A percentile compares a stretch with the other conserved stretches of the same genome.
phyloP scores from a whole-genome alignment of 2,888 invertebrate genomes.

The Clepsis dumicolana region DNA sequence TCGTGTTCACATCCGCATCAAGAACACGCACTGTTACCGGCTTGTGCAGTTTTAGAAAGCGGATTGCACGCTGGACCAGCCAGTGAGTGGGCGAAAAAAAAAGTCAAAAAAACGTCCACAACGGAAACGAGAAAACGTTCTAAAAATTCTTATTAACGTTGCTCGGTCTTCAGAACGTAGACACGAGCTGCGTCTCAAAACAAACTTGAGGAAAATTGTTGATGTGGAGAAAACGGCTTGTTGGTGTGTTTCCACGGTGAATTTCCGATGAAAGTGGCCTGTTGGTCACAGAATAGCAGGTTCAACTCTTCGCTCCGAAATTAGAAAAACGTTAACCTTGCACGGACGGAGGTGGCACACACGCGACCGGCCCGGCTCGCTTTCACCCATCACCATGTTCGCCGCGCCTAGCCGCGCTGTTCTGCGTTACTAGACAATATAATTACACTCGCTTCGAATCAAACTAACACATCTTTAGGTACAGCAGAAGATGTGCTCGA shows the following conservation, averaged over 20 bases:
- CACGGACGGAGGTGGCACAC: constrained; percentile 71
- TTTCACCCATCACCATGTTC: constrained; percentile 77
- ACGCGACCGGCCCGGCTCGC: constrained; percentile 71
- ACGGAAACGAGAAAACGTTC: constrained; percentile 51
- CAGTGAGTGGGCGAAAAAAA: constrained; percentile 66
- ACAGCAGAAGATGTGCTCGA: constrained; percentile 4
- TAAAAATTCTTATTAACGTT: constrained; percentile 50
- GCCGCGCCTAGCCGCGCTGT: constrained; percentile 59
- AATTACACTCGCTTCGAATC: constrained; percentile 53
- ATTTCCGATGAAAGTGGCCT: constrained; percentile 77
- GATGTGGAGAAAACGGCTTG: constrained; percentile 60
- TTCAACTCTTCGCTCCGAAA: constrained; percentile 74
- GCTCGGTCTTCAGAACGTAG: constrained; percentile 38
- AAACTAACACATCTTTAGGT: constrained; percentile 18
- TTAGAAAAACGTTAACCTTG: constrained; percentile 82
- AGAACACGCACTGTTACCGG: constrained; percentile 68
- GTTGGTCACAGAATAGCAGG: constrained; percentile 66
- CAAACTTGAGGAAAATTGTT: constrained; percentile 55
- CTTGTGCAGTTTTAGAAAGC: constrained; percentile 78
- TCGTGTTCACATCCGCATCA: constrained; percentile 73
- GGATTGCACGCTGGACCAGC: constrained; percentile 73
- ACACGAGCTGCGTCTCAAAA: neutral
- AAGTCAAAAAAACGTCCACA: constrained; percentile 58
- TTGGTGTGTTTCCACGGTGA: constrained; percentile 71
- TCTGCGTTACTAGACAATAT: constrained; percentile 69